Conservation (phyloP, 2,888 invertebrate genomes). For the Hybos culiciformis region DNA sequence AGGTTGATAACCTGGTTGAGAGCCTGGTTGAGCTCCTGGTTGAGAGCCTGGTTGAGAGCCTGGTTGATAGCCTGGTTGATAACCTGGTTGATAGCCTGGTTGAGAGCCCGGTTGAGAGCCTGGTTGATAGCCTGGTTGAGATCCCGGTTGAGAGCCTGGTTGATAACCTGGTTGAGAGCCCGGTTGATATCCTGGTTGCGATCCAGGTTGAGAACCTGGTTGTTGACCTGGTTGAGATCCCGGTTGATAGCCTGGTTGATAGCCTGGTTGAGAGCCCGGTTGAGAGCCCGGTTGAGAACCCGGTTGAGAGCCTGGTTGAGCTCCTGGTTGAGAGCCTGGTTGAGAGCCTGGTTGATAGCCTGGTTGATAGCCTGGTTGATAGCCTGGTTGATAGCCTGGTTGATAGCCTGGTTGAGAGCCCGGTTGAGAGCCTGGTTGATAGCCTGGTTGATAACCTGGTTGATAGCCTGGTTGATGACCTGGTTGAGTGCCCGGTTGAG, state of each 20-base stretch:
- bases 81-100: conserved; percentile 3
- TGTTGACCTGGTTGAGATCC: neutral
- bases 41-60: neutral
- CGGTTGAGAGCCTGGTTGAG: neutral
- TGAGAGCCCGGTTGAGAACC: neutral
- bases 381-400: neutral
- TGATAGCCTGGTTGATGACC: neutral
- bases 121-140: conserved; percentile 2
- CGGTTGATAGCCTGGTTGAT: neutral
- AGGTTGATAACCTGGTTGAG: neutral
- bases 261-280: neutral
- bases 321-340: neutral
- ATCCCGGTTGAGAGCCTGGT: neutral
- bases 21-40: neutral
- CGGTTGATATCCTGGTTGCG: neutral
- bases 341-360: neutral
- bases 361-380: neutral
- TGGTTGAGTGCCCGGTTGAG: neutral
- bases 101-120: conserved; percentile 1
- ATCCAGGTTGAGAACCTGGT: neutral
- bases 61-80: conserved; percentile 3
- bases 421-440: neutral
- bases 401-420: neutral
- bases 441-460: neutral
- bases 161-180: neutral